phyloP scores from a whole-genome alignment of 2,113 vertebrate genomes.

The Colinus virginianus region DNA sequence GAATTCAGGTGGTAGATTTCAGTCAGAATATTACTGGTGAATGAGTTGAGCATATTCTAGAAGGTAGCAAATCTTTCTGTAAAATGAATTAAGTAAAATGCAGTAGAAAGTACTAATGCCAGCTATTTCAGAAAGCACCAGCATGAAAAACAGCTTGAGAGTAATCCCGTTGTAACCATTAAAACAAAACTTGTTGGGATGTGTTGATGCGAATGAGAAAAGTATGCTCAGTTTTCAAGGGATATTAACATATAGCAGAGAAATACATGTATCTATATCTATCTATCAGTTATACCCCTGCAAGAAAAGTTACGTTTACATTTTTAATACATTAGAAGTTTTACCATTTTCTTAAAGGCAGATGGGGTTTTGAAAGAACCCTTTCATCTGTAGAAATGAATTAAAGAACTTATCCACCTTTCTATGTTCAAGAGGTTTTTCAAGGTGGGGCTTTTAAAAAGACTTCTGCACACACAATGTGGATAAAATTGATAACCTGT shows the following conservation, averaged over 20 bases:
- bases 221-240: conserved; percentile 59
- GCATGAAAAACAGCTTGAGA: conserved; percentile 21
- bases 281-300: conserved; percentile 69
- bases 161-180: conserved; percentile 45
- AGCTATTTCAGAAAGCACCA: conserved; percentile 33
- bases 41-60: conserved; percentile 38
- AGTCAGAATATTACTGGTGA: conserved; percentile 40
- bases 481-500: conserved; percentile 1
- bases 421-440: conserved; percentile 33
- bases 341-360: conserved; percentile 57
- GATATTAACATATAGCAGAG: conserved; percentile 69
- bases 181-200: conserved; percentile 22
- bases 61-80: neutral
- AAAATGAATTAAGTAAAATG: conserved; percentile 40
- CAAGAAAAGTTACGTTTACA: conserved; percentile 77
- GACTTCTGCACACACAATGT: neutral
- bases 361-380: conserved; percentile 60
- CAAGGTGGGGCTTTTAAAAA: conserved; percentile 54
- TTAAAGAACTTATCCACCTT: conserved; percentile 48
- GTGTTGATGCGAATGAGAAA: conserved; percentile 62
- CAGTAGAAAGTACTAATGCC: conserved; percentile 21
- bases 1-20: conserved; percentile 2
- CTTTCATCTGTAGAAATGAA: conserved; percentile 51
- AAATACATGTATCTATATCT: conserved; percentile 51
- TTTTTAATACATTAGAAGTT: conserved; percentile 68